Conservation (phyloP, 2,888 invertebrate species). For the Ariolimax columbianus region DNA sequence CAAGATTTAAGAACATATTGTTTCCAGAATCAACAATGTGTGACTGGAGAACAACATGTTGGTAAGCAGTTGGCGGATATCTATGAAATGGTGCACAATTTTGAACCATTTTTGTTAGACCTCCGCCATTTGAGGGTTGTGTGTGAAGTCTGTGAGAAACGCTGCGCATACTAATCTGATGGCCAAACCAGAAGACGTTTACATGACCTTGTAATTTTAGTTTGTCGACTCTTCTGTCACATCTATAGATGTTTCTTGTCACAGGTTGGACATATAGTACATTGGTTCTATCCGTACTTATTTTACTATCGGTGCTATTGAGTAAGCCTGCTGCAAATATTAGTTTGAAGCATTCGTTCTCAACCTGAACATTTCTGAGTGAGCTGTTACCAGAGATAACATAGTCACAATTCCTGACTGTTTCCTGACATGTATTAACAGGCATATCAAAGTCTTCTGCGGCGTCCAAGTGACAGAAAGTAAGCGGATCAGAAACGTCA, state of each 20-base stretch:
- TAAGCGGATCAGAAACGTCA: fast-evolving
- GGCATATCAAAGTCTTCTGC: not conserved
- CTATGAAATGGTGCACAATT: not conserved
- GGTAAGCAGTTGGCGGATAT: not conserved
- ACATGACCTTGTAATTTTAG: not conserved
- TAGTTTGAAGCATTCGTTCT: not conserved
- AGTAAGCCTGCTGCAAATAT: not conserved
- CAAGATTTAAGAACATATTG: not conserved
- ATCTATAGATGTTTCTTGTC: not conserved
- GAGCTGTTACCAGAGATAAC: not conserved
- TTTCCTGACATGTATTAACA: not conserved
- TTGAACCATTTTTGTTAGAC: not conserved
- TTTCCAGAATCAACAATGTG: not conserved
- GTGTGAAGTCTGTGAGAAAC: not conserved
- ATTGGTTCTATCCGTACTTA: not conserved
- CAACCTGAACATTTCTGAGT: not conserved
- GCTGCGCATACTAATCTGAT: not conserved
- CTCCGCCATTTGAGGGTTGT: not conserved
- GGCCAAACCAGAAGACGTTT: not conserved
- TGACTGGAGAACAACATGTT: not conserved
- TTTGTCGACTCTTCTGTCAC: not conserved
- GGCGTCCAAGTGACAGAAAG: too few relatives aligned
- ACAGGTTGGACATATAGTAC: not conserved
- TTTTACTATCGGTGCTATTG: not conserved
- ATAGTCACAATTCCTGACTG: not conserved